Evolutionary conservation across 2,888 invertebrate genomes (phyloP), one percentile per base, ranked within the genome.

Genomic region (Melipona bicolor): DNA sequence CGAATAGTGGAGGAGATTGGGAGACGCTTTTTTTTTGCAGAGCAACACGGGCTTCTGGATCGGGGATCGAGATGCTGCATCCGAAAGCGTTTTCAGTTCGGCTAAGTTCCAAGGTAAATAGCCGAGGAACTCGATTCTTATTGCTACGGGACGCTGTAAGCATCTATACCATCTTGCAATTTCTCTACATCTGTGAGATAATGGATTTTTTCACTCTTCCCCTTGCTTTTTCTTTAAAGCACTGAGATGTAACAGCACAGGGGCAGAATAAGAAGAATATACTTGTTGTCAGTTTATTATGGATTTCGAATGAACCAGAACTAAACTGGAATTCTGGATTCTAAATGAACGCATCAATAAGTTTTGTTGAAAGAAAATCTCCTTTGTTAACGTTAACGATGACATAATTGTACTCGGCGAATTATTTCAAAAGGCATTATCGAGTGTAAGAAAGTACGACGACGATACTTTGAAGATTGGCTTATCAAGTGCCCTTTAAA

Each of bases 71-170:
- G 64, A 71, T 69, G 80, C 75, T 79, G 81, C 82, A 83, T 81
- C 56, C 83, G 84, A 80, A 78, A 75, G 80, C 83, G 72, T 73
- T 87, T 81, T 54, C 82, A 79, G 74, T 62, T 76, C 75, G 81
- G 68, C 79, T 83, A 76, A 84, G 80, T 85, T 83, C 81, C 65
- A 75, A 72, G 54, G 75, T 81, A 81, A 89, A 85, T 85, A 81
- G 43, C 85, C n/a, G 24, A 36, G 54, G 54, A 78, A 64, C 73
- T 72, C 78, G 75, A 85, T 85, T 85, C 85, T 78, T 72, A 71
- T 64, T 65, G 74, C 85, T 56, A 32, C n/a, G 24, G n/a, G 67
- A 77, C 68, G 64, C 79, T 71, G 61, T 56, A 52, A 84, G 59
- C 84, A 24, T n/a, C 5, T 24, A 11, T 19, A n/a, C 36, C 13